Percentiles rank a stretch among this genome's conserved stretches.
Conservation (phyloP, 2,888 invertebrate genomes). For the Anagyrus pseudococci region DNA sequence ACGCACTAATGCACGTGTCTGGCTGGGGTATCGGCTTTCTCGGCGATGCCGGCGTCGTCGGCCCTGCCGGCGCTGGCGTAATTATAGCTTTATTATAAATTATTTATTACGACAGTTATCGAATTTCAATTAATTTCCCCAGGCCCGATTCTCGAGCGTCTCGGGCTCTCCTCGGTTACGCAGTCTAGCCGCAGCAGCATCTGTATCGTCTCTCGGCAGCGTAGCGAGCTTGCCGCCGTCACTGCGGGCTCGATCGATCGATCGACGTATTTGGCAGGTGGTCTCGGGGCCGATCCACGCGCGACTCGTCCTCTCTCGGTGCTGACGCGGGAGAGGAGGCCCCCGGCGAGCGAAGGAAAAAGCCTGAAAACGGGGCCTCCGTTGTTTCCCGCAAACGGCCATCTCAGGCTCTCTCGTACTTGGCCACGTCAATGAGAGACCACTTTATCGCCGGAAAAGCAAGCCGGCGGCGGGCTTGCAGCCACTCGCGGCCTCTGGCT, state of each 20-base stretch:
- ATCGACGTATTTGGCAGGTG: conserved; percentile 37
- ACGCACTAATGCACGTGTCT: no score
- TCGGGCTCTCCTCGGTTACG: background rate
- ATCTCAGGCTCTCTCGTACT: background rate
- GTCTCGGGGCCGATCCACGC: conserved; percentile 11
- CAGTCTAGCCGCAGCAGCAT: background rate
- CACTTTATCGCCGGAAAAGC: conserved; percentile 18
- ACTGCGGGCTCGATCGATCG: no score
- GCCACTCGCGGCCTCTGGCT: background rate
- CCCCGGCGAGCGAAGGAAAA: no score
- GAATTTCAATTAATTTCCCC: conserved; percentile 25
- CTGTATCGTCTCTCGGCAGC: background rate
- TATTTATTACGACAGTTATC: conserved; percentile 23
- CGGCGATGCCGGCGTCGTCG: no score
- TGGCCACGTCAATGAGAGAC: conserved; percentile 19
- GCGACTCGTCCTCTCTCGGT: conserved; percentile 8
- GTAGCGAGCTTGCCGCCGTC: background rate
- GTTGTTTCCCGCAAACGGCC: conserved; percentile 31
- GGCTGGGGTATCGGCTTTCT: no score
- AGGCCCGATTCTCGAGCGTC: background rate
- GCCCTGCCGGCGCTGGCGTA: no score
- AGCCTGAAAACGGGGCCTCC: conserved; percentile 28
- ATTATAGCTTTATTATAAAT: conserved; percentile 25
- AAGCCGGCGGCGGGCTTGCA: background rate
- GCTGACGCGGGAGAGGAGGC: no score